Evolutionary conservation across 1,140 invertebrate genomes (phyloP), one percentile per base, ranked within the genome.

Genomic region (Lepidurus couesii): DNA sequence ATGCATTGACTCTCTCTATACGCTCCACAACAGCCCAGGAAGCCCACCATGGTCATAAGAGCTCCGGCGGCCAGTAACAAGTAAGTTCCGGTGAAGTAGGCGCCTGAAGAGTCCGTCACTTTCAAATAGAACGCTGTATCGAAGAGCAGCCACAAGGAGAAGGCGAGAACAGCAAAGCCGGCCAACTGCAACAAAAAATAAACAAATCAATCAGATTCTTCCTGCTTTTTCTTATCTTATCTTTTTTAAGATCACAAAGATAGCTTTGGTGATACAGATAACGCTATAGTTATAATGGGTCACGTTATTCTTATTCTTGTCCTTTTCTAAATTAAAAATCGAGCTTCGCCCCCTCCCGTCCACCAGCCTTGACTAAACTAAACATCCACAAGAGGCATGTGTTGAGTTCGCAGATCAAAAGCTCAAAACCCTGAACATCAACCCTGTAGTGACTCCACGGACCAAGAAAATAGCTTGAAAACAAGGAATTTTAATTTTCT

Each of bases 1-100:
- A 96, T 90, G 85, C 93, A 95, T 82, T 92, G 92, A 79, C 91
- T 95, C 85, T 96, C 94, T 81, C 90, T 90, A 76, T 93, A 90
- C 11, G 95, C 93, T 42, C 96, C 95, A 84, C 93, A 95, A 84
- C 95, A 97, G 77, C 96, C 96, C 44, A 97, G 89, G 85, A 97
- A 93, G 1, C 94, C 92, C 34, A 96, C 90, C 73, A 94, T 83
- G 80, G 96, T 90, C 83, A 97, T 91, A 45, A 97, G 83, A 53
- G 89, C 84, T 5, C 95, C 95, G 77, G 92, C 88, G 7, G 89
- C 90, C 79, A 98, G 88, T 79, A 96, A 86, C 75, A 95, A 89
- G 85, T 92, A 91, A 77, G 92, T 85, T 80, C 92, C 89, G 82
- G 89, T 89, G 81, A 90, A 88, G 82, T 91, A 92, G 82, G 91